Conservation (phyloP, 1,140 invertebrate genomes). For the Platyscapa corneri region DNA sequence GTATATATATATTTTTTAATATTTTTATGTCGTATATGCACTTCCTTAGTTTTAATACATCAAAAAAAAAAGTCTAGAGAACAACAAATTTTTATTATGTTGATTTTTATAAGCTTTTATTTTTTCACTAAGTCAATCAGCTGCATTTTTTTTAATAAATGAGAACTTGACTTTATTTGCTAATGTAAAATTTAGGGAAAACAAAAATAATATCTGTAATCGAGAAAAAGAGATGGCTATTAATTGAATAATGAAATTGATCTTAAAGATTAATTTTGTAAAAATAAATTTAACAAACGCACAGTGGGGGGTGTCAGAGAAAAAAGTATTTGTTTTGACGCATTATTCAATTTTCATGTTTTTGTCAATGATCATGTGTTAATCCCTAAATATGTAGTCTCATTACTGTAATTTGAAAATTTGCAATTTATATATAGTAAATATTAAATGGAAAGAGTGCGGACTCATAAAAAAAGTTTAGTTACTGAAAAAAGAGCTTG, state of each 20-base stretch:
- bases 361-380: conserved; percentile 6
- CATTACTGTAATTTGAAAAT: conserved; percentile 24
- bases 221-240: conserved; percentile 4
- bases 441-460: conserved; percentile 18
- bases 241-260: background rate
- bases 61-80: background rate
- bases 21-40: conserved; percentile 49
- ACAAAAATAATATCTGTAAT: conserved; percentile 13
- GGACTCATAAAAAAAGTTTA: conserved; percentile 52
- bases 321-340: background rate
- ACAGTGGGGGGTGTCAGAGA: conserved; percentile 15
- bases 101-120: conserved; percentile 41
- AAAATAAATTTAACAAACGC: conserved; percentile 30
- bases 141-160: conserved; percentile 31
- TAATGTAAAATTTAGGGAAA: background rate
- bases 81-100: conserved; percentile 22
- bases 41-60: conserved; percentile 32
- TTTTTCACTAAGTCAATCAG: conserved; percentile 18
- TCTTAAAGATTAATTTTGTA: background rate
- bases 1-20: background rate
- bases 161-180: conserved; percentile 2
- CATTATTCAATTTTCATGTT: background rate
- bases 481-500: conserved; percentile 36
- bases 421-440: conserved; percentile 47
- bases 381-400: conserved; percentile 36